Base-by-base conservation (phyloP, 2,797 vertebrate species). In the Leptodactylus fallax region DNA sequence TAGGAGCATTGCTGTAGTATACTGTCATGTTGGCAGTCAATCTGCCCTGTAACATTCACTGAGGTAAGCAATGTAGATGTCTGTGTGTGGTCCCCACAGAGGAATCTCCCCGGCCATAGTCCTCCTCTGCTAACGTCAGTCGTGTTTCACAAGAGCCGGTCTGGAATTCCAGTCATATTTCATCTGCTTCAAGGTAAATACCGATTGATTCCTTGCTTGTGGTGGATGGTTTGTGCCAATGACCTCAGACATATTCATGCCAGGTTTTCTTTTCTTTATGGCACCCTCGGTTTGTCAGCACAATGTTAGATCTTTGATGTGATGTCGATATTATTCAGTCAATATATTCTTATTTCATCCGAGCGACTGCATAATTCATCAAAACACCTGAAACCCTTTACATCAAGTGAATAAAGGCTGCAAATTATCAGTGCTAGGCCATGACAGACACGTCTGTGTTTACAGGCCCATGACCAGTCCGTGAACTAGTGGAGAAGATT, bases 181-280 rank as follows among this genome's bases (percentile, higher is more conserved):
- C 81, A 84, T 79, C 60, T n/a, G 61, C 83, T 88, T 84, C 81
- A 88, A 83, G 87, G 87, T 88, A 88, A 83, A 84, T 72, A 53
- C 19, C 79, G 51, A 88, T 87, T 79, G 87, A 83, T 83, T 71
- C 74, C 21, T 27, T 27, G 49, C 74, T 84, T 49, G 74, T 79
- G 81, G 74, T 79, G 51, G 47, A 69, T 79, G 80, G 25, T 56
- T 67, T 78, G n/a, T 49, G 21, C 51, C 72, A 79, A 51, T 79
- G 81, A 88, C 87, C 87, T 79, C 36, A 71, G n/a, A 84, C 56
- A 23, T 12, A 36, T n/a, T 63, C 25, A 49, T 58, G 47, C 45
- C 60, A 78, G 23, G 72, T 60, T 47, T 78, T 79, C 17, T 67
- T 25, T 71, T 16, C 25, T 56, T 76, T 49, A 79, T 79, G 6